Evolutionary conservation across 2,797 vertebrate genomes (phyloP).

Genomic region (Nyctalus aviator): DNA sequence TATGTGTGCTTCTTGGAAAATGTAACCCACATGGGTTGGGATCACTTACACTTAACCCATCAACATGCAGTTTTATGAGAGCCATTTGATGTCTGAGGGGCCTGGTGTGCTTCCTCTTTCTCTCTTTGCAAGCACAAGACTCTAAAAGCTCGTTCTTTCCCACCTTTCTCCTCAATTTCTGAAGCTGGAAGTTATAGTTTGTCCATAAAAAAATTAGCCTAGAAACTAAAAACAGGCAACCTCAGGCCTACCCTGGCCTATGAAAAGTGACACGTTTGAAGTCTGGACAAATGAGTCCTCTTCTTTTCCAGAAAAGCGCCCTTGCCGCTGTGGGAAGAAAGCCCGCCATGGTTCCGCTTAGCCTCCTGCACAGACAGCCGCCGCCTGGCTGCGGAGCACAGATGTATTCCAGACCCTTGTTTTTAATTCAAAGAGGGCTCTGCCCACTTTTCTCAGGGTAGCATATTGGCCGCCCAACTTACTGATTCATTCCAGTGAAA

Average conservation of each 20-base stretch:
- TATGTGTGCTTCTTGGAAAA: conserved; percentile 67
- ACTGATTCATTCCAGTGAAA: conserved; percentile 82
- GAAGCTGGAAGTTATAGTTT: conserved; percentile 35
- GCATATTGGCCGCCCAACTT: conserved; percentile 73
- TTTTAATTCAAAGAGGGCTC: conserved; percentile 84
- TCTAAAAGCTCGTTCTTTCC: not conserved
- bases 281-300: conserved; percentile 52
- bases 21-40: conserved; percentile 68
- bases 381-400: conserved; percentile 78
- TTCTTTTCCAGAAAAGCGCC: conserved; percentile 62
- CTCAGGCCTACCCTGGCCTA: not conserved
- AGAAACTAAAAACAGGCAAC: conserved; percentile 55
- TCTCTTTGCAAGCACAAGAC: not conserved
- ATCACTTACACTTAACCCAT: conserved; percentile 65
- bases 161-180: not conserved
- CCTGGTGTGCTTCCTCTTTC: not conserved
- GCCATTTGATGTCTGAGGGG: conserved; percentile 32
- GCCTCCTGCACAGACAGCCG: conserved; percentile 80
- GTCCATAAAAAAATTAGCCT: conserved; percentile 32
- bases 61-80: conserved; percentile 60
- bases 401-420: conserved; percentile 82
- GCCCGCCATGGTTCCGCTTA: conserved; percentile 71
- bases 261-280: conserved; percentile 52
- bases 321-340: conserved; percentile 55
- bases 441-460: conserved; percentile 81